Base-by-base conservation (phyloP, 2,888 invertebrate species). In the Lysandra bellargus region DNA sequence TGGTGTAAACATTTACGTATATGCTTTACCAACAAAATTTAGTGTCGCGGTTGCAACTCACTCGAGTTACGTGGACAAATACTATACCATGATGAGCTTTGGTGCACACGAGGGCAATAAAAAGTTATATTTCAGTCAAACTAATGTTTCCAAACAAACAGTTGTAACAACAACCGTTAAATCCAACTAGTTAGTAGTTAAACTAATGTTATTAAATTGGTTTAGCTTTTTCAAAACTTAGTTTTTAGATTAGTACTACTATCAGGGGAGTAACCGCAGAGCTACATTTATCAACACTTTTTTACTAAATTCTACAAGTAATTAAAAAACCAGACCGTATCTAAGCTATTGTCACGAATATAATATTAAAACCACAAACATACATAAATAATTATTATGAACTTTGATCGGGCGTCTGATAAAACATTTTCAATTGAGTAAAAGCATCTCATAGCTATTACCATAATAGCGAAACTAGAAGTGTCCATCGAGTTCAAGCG, bases 401-500 rank as follows among this genome's bases (percentile, higher is more conserved):
- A 57, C 17, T 57, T 57, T 17, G 14, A 17, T 4, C 57, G 17
- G 57, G 57, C 17, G 57, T 49, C 2, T 2, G 17, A 4, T 57
- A 57, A 57, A 57, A 17, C 64, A 30, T 64, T 64, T 69, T 69
- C 1, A 69, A 69, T 69, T 33, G 69, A 33, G 33, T 69, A 69
- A 33, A 69, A 69, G 5, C 69, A 37, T 69, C 33, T 37, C 30
- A 30, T 33, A 33, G 69, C 69, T 14, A 33, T 69, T 69, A 37
- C 69, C 69, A 69, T 69, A 75, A 75, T 49, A 75, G 30, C 37
- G 49, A 75, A 23, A 14, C 49, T 49, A 75, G 23, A 53, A 75
- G 75, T 49, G 75, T 75, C 75, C 49, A 49, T 75, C 17, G 33
- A 79, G 57, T 79, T 79, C 57, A 44, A 53, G 40, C 64, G 44